A percentile compares a stretch with the other conserved stretches of the same genome.
Conservation (phyloP, 2,113 vertebrate genomes). For the Camelus bactrianus region DNA sequence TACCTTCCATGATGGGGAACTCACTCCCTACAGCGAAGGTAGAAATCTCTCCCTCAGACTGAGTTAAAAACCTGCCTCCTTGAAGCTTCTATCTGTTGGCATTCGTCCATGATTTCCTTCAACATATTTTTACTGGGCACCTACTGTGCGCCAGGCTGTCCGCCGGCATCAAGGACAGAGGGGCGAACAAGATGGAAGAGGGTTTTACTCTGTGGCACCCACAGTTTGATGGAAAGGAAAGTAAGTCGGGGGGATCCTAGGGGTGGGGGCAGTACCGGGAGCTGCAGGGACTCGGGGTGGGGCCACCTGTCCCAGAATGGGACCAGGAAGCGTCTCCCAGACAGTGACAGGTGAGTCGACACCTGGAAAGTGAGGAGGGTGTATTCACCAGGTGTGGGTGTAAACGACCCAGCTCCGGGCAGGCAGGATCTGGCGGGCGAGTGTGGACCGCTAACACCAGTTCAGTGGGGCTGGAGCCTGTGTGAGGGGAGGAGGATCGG, state of each 20-base stretch:
- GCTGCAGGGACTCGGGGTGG: neutral
- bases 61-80: neutral
- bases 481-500: neutral
- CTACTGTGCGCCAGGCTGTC: neutral
- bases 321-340: too few species aligned
- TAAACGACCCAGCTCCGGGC: neutral
- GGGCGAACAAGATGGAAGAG: neutral
- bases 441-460: neutral
- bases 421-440: too few species aligned
- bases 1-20: neutral
- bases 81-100: neutral
- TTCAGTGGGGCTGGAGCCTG: neutral
- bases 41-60: neutral
- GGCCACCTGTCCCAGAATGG: too few species aligned
- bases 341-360: neutral
- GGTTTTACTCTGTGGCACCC: too few species aligned
- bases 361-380: neutral
- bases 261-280: neutral
- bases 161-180: neutral
- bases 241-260: neutral
- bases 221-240: neutral
- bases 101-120: neutral
- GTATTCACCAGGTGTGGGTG: neutral
- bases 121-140: too few species aligned
- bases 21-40: neutral